Evolutionary conservation across 2,113 vertebrate species (phyloP), one percentile per base, ranked within the genome.

Genomic region (Daphoenositta chrysoptera): DNA sequence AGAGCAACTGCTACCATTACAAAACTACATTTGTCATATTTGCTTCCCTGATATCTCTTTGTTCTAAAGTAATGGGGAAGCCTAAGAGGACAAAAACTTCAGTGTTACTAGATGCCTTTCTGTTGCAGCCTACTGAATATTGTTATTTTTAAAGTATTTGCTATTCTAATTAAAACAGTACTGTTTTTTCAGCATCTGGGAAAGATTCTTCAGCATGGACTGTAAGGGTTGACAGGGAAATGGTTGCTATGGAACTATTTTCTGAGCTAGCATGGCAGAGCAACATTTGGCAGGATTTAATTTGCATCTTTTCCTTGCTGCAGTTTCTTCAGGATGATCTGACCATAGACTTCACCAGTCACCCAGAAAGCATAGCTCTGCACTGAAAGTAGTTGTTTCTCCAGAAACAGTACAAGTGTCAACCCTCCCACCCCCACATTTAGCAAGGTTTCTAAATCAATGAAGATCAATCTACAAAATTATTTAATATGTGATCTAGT

Each of bases 211-310:
- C 57, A 69, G 56, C 40, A 15, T 31, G 48, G 44, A 61, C 78
- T 86, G 24, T 58, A 65, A 63, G 64, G 45, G 42, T 83, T 96
- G 94, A 83, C 60, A 70, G 88, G 65, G 65, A 91, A 85, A 53
- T 96, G 61, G 89, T 95, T 97, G 93, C 94, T 91, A 94, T 96
- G 93, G 84, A 96, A 91, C 63, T 72, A 42, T 91, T 90, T 96
- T 76, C 45, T 95, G 65, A 79, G 70, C 44, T 82, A 50, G 60
- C 15, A 37, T 39, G 54, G 57, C 50, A 96, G 19, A 75, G 50
- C 65, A 95, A 79, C 45, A 26, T 91, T 91, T 89, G 85, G 53
- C 40, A 83, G 33, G 78, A 72, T 91, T 79, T 96, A 72, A 94
- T 96, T 83, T 94, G n/a, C 87, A 58, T 91, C 37, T 61, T 37